Evolutionary conservation across 1,140 invertebrate genomes (phyloP).

Genomic region (Laupala kohalensis): DNA sequence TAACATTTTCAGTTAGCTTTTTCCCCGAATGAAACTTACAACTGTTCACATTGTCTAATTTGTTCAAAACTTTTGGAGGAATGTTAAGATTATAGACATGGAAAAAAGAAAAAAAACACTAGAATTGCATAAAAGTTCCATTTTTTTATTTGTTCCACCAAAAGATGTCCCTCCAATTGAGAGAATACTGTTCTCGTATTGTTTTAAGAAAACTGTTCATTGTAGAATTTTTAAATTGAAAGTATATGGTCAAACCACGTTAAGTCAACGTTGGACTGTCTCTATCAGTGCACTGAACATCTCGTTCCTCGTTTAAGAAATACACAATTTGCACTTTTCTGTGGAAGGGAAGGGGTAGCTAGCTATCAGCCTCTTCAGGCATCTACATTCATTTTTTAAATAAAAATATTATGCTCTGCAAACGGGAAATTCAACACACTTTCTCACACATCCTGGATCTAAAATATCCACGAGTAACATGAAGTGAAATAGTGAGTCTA

Average conservation of each 20-base stretch:
- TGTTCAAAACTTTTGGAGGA: constrained; percentile 5
- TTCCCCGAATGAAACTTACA: constrained; percentile 6
- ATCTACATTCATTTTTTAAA: constrained; percentile 5
- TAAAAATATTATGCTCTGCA: constrained; percentile 15
- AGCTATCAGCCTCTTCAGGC: constrained; percentile 3
- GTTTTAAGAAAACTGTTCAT: constrained; percentile 3
- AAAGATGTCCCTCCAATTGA: constrained; percentile 10
- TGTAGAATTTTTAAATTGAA: constrained; percentile 5
- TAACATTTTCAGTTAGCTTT: constrained; percentile 4
- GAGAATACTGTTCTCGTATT: constrained; percentile 9
- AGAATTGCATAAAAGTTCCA: constrained; percentile 5
- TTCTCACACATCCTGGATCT: constrained; percentile 4
- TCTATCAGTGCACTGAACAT: constrained; percentile 1
- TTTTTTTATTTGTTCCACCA: constrained; percentile 5
- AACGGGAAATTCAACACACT: constrained; percentile 9
- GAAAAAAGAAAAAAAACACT: constrained; percentile 13
- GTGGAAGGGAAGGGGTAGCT: background rate
- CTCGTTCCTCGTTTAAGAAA: background rate
- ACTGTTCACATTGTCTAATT: constrained; percentile 1
- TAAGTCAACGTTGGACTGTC: background rate
- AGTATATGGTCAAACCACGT: constrained; percentile 8
- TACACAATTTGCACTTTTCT: constrained; percentile 1
- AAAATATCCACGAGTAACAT: constrained; percentile 4
- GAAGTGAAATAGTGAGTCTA: background rate
- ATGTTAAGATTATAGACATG: constrained; percentile 16